Base-by-base conservation (phyloP, 1,140 invertebrate genomes). In the Drosophila neocordata region DNA sequence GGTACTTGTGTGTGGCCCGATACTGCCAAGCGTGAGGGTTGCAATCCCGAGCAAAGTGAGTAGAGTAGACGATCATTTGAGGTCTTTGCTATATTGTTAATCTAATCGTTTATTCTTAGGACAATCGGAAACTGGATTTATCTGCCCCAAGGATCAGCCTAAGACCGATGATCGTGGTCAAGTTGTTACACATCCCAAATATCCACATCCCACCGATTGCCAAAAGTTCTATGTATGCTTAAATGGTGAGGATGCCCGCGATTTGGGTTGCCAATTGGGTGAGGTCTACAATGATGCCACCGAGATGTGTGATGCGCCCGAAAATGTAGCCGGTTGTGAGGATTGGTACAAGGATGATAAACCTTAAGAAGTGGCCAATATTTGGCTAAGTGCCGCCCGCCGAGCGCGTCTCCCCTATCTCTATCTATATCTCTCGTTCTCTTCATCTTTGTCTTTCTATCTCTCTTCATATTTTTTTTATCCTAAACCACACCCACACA, bases 261-360 rank as follows among this genome's bases (percentile, higher is more conserved):
- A 97, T 92, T 94, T 97, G 61, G 96, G 96, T 18, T 98, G 97
- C 92, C 94, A 95, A 82, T 93, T 95, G 22, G 97, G 97, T 37
- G 96, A 96, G 76, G 97, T 97, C 12, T 97, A 97, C 93, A 97
- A 97, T 89, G 96, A 97, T 67, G 94, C 95, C 58, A 93, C 93
- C 5, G 95, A 96, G 90, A 95, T 94, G 83, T 98, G 97, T 90
- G 96, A 97, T 79, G 94, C 95, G 3, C 96, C 97, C 24, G 96
- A 97, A 91, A 97, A 97, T 84, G 97, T 97, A 56, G 93, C 95
- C 66, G 96, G 96, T 94, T 98, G 96, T 89, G 95, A 96, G 94
- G 96, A 97, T 85, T 97, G 96, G 96, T 97, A 96, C 93, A 96
- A 96, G 92, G 95, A 96, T 65, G 68, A 90, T 65, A 91, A 90